Conservation (phyloP, 2,113 vertebrate genomes). For the Cyprinus carpio region DNA sequence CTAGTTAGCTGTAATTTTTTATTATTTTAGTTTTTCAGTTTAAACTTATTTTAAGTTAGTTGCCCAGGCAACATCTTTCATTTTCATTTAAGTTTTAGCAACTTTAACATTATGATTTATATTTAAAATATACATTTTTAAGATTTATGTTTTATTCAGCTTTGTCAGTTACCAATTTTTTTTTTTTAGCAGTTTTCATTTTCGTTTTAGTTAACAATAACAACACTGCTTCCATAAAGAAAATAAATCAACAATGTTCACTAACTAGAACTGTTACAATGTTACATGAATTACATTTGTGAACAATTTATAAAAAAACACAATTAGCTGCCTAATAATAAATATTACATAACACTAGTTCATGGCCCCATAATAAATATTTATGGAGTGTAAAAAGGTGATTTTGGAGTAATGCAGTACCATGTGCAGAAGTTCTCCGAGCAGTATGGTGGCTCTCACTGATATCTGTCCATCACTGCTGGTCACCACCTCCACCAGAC, state of each 20-base stretch:
- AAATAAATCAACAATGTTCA: background rate
- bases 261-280: no score
- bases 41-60: no score
- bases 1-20: background rate
- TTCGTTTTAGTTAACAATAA: background rate
- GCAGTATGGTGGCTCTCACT: constrained; percentile 90
- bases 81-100: background rate
- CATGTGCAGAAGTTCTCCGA: constrained; percentile 97
- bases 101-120: background rate
- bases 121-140: background rate
- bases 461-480: constrained; percentile 91
- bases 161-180: background rate
- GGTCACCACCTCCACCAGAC: constrained; percentile 94
- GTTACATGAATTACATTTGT: background rate
- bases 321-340: background rate
- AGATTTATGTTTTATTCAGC: background rate
- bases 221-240: background rate
- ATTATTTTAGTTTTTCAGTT: background rate
- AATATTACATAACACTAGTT: background rate
- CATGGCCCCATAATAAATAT: background rate
- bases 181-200: background rate
- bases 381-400: background rate
- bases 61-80: background rate
- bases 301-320: background rate
- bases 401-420: constrained; percentile 77